Percentiles rank a stretch among this genome's conserved stretches.
Evolutionary conservation across 2,888 invertebrate genomes (phyloP).

Genomic region (Cosmorhoe ocellata): DNA sequence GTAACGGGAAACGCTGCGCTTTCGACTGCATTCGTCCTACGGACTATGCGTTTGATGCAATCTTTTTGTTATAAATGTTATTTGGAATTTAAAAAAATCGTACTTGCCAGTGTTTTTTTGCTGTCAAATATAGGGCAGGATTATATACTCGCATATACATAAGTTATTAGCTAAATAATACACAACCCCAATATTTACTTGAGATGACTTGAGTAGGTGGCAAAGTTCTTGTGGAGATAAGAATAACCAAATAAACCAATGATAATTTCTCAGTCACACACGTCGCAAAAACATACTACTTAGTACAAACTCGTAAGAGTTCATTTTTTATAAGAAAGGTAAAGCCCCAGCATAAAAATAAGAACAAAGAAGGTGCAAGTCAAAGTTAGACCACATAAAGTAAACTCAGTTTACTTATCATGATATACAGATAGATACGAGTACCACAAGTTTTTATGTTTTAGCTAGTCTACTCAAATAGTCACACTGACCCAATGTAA

Average conservation of each 20-base stretch:
- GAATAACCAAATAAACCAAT: neutral
- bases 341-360: too few relatives aligned
- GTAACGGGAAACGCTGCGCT: conserved; percentile 71
- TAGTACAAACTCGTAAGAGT: too few relatives aligned
- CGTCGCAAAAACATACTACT: too few relatives aligned
- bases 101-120: too few relatives aligned
- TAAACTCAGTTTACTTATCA: too few relatives aligned
- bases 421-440: too few relatives aligned
- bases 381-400: too few relatives aligned
- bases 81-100: too few relatives aligned
- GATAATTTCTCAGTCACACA: too few relatives aligned
- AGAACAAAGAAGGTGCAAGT: too few relatives aligned
- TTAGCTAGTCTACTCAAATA: conserved; percentile 2
- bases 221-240: neutral
- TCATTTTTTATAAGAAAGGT: too few relatives aligned
- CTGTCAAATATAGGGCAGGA: neutral
- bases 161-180: neutral
- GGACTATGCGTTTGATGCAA: conserved; percentile 40
- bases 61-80: conserved; percentile 31
- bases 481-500: conserved; percentile 22
- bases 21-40: conserved; percentile 44
- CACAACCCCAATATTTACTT: neutral
- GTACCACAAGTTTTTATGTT: too few relatives aligned
- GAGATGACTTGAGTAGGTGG: neutral
- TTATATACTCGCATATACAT: neutral